Base-by-base conservation (phyloP, 2,888 invertebrate species). In the Phyllotreta cruciferae region DNA sequence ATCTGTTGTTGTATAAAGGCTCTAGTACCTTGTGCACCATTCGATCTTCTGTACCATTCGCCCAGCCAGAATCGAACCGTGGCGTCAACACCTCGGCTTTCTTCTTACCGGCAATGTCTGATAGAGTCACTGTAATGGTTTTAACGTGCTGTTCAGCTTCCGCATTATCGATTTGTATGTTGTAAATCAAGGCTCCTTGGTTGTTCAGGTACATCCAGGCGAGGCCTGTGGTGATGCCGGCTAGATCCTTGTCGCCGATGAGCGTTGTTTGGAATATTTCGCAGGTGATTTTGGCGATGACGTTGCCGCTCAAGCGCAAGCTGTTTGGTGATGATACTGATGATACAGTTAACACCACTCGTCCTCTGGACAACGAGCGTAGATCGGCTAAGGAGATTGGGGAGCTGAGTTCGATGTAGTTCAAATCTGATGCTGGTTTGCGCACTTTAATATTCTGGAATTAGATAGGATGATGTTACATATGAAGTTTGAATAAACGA, bases 21-120 rank as follows among this genome's bases (percentile, higher is more conserved):
- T 94, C 93, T 49, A 94, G 84, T 1, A 94, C 89, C 68, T 92
- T 87, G 0, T 94, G 92, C 47, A 90, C 90, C 3, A 93, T 86
- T 67, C 90, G 87, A 13, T 91, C 90, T 39, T 93, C 81, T 0
- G 90, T 90, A 3, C 94, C 94, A 68, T 90, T 89, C 0, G 87
- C 88, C 81, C 86, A 81, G 75, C 88, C 81, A 76, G 87, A 82
- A 47, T 73, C 69, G 58, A 78, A 79, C 14, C 83, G 84, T 0
- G 87, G 85, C 0, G 88, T 88, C 54, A 92, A 78, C 35, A 92
- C 83, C 75, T 92, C 90, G 1, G 88, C 87, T 70, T 87, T 88
- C 6, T 89, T 84, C 64, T 77, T 77, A 34, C 73, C 76, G 72
- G 87, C 87, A 70, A 90, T 89, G 75, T 92, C 91, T 0, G 90